Evolutionary conservation across 2,888 invertebrate species (phyloP).

Genomic region (Drosophila pegasa): DNA sequence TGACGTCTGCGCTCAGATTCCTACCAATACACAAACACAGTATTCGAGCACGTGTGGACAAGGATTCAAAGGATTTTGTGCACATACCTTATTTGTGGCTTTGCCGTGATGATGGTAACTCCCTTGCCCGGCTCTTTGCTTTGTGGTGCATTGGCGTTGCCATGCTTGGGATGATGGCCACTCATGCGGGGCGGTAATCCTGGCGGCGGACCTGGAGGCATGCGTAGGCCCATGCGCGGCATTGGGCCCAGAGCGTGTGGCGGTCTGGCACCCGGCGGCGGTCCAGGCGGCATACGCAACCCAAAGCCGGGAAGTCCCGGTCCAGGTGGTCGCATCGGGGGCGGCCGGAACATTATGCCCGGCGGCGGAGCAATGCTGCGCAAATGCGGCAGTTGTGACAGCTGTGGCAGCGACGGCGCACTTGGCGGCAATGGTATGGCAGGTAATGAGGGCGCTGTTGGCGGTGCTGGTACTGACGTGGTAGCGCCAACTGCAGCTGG

Average conservation of each 20-base stretch:
- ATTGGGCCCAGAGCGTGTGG: conserved; percentile 69
- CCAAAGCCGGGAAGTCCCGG: conserved; percentile 77
- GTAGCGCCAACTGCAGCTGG: conserved; percentile 11
- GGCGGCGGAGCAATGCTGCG: conserved; percentile 84
- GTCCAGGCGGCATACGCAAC: conserved; percentile 85
- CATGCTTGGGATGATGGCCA: conserved; percentile 86
- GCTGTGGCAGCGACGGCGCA: conserved; percentile 68
- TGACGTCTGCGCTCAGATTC: conserved; percentile 96
- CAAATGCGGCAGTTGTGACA: conserved; percentile 83
- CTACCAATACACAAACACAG: conserved; percentile 49
- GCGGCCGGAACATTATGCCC: conserved; percentile 86
- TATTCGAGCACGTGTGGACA: neutral
- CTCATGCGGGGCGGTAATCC: conserved; percentile 88
- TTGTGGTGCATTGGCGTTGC: conserved; percentile 73
- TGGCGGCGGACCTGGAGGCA: conserved; percentile 86
- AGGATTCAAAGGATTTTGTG: neutral
- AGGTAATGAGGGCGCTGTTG: conserved; percentile 59
- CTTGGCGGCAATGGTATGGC: conserved; percentile 77
- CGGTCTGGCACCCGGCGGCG: conserved; percentile 84
- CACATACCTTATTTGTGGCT: conserved; percentile 93
- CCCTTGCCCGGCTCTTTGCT: conserved; percentile 88
- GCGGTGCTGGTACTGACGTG: conserved; percentile 57
- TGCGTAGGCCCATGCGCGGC: conserved; percentile 81
- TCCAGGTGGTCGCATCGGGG: conserved; percentile 86
- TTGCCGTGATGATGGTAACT: conserved; percentile 96